Conservation (phyloP, 2,888 invertebrate genomes). For the Marasmarcha lunaedactyla region DNA sequence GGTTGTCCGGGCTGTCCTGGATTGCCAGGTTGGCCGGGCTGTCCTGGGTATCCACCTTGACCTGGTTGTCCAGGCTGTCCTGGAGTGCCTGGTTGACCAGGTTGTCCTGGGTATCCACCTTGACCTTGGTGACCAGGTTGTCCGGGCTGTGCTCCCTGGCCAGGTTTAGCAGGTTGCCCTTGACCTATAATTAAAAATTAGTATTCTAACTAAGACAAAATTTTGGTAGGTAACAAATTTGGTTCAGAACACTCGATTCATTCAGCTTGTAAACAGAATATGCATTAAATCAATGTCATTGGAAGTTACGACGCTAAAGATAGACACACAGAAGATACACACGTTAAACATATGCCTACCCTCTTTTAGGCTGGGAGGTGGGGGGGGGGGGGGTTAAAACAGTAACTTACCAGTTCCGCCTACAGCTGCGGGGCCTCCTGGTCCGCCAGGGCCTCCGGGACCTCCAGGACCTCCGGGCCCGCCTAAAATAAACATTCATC, state of each 20-base stretch:
- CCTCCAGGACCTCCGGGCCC: slow-evolving; percentile 9
- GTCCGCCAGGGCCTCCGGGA: slow-evolving; percentile 5
- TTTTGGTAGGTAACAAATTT: background rate
- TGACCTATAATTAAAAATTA: slow-evolving; percentile 15
- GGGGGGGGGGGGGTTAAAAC: no score
- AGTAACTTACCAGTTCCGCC: no score
- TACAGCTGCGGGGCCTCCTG: no score
- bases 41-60: background rate
- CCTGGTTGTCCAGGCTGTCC: slow-evolving; percentile 3
- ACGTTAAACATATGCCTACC: no score
- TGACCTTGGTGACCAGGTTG: background rate
- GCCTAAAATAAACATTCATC: background rate
- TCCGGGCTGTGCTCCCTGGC: background rate
- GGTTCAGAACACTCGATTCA: background rate
- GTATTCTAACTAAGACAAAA: background rate
- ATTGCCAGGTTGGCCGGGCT: background rate
- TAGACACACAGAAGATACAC: no score
- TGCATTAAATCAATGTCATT: background rate
- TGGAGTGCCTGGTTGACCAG: slow-evolving; percentile 15
- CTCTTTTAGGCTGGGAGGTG: no score
- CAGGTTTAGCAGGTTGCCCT: slow-evolving; percentile 12
- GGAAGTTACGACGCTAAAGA: background rate
- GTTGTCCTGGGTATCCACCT: slow-evolving; percentile 11
- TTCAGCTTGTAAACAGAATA: background rate
- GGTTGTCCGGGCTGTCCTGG: background rate